Percentiles rank a stretch among this genome's conserved stretches.
These are phyloP conservation scores for Microtus pennsylvanicus DNA, from an alignment of 2,113 vertebrate genomes.

Conservation along the genomic window DNA sequence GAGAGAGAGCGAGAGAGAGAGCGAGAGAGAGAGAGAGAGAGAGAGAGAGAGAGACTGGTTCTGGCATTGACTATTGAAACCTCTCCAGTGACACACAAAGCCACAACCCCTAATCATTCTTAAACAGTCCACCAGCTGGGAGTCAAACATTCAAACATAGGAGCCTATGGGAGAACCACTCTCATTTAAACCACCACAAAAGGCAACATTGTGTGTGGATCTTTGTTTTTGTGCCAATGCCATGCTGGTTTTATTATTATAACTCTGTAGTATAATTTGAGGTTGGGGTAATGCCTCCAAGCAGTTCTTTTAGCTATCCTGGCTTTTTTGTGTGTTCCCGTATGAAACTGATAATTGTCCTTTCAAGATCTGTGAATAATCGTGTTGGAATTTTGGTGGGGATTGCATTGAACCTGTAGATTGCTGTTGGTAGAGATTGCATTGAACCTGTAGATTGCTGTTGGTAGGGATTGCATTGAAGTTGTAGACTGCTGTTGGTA, in stretches of 20 bases:
- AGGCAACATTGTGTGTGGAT: neutral
- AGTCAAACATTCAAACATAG: neutral
- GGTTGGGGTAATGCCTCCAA: neutral
- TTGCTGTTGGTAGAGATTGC: neutral
- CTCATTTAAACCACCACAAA: neutral
- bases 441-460: neutral
- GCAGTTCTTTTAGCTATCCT: neutral
- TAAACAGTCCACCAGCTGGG: neutral
- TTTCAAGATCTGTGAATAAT: neutral
- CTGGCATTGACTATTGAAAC: neutral
- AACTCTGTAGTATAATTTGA: neutral
- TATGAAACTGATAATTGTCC: neutral
- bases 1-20: neutral
- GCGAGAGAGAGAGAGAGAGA: neutral
- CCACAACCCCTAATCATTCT: neutral
- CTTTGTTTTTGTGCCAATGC: neutral
- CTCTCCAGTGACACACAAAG: neutral
- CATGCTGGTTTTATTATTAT: neutral
- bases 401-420: too few species aligned
- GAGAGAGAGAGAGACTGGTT: too few species aligned
- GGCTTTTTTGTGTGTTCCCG: neutral
- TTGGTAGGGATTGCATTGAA: neutral
- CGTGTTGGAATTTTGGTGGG: neutral
- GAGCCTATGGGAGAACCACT: neutral
- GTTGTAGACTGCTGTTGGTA: too few species aligned